Conservation (phyloP, 2,113 vertebrate species). For the Dermatemys mawii region DNA sequence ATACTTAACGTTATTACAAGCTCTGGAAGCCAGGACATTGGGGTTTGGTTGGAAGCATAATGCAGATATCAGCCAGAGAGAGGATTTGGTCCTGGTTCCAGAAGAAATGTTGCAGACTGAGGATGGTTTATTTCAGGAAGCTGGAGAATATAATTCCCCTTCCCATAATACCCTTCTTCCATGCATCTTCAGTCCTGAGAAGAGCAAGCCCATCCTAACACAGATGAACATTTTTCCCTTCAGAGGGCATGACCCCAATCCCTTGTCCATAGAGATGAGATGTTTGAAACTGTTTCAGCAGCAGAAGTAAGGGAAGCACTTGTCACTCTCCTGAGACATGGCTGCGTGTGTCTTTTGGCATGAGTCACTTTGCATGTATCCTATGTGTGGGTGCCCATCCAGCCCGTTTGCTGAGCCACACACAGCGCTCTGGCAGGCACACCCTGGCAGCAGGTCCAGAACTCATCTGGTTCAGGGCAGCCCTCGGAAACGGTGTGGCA, state of each 20-base stretch:
- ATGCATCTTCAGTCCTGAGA: neutral
- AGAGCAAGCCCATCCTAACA: neutral
- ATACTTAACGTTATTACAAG: constrained; percentile 53
- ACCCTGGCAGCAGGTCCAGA: neutral
- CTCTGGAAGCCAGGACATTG: constrained; percentile 35
- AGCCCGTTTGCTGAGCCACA: neutral
- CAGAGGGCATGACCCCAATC: neutral
- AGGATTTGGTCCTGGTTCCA: accelerated
- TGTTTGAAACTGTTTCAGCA: neutral
- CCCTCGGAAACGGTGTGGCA: neutral
- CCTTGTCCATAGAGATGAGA: neutral
- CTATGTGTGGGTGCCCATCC: neutral
- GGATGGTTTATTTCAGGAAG: neutral
- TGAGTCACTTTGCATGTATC: neutral
- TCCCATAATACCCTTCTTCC: neutral
- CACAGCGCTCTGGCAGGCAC: neutral
- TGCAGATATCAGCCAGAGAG: accelerated
- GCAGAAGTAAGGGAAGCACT: neutral
- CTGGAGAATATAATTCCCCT: neutral
- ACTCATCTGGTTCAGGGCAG: neutral
- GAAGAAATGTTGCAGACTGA: accelerated
- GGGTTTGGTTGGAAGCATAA: neutral
- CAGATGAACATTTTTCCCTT: neutral
- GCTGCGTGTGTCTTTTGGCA: neutral
- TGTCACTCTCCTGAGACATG: accelerated